These are phyloP conservation scores for Callaeas wilsoni DNA, from an alignment of 2,113 vertebrate genomes.

Conservation along the genomic window DNA sequence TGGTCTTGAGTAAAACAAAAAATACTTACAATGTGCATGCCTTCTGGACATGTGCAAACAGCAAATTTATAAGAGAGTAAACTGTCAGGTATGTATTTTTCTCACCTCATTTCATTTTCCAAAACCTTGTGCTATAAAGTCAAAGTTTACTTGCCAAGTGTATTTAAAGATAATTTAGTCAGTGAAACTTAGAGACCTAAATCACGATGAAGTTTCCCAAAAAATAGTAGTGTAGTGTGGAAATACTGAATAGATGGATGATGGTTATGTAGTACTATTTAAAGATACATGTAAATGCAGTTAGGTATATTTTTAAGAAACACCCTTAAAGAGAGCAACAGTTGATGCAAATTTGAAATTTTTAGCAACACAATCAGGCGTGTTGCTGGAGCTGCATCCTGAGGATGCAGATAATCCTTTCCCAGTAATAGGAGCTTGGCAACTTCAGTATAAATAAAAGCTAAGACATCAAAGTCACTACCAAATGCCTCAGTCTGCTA, in stretches of 20 bases:
- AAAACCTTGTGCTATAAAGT: not conserved
- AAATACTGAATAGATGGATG: not conserved
- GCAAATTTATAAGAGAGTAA: not conserved
- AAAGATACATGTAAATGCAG: not conserved
- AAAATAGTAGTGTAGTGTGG: not conserved
- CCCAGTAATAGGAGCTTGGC: not conserved
- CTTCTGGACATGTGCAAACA: not conserved
- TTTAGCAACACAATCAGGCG: not conserved
- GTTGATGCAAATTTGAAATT: not conserved
- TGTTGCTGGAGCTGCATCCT: not conserved
- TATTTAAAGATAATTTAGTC: not conserved
- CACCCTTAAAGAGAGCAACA: not conserved
- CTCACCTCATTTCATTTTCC: not conserved
- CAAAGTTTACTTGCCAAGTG: not conserved
- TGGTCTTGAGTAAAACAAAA: not conserved
- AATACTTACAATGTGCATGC: not conserved
- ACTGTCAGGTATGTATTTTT: not conserved
- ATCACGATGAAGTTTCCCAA: not conserved
- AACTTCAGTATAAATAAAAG: not conserved
- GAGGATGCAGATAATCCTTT: not conserved
- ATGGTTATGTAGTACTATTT: not conserved
- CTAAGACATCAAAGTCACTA: not conserved
- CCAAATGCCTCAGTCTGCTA: not conserved
- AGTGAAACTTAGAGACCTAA: not conserved
- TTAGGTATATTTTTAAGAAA: not conserved